These are phyloP conservation scores for Subacronicta megacephala DNA, from an alignment of 2,888 invertebrate species.

Conservation along the genomic window DNA sequence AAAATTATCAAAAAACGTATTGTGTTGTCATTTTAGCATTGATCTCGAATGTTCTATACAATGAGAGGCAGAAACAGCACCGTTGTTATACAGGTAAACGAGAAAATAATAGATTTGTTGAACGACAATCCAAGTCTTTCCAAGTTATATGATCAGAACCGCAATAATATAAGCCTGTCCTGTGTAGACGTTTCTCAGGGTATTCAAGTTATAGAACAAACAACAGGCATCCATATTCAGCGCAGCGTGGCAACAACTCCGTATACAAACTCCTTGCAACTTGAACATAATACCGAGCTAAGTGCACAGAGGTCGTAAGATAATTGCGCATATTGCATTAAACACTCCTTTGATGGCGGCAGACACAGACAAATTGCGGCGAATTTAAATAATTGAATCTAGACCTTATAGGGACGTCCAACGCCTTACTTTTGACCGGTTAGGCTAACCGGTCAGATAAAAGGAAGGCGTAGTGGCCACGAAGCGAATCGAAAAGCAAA, in stretches of 20 bases:
- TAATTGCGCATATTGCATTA: slow-evolving; percentile 49
- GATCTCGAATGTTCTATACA: neutral
- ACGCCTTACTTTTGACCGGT: slow-evolving; percentile 1
- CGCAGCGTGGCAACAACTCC: slow-evolving; percentile 29
- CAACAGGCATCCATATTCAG: slow-evolving; percentile 6
- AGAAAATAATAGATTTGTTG: neutral
- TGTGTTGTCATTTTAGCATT: neutral
- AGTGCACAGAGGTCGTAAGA: slow-evolving; percentile 51
- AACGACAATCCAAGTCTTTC: neutral
- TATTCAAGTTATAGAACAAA: slow-evolving; percentile 3
- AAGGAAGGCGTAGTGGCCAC: slow-evolving; percentile 29
- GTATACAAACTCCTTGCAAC: slow-evolving; percentile 44
- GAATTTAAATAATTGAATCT: slow-evolving; percentile 46
- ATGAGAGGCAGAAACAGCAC: neutral
- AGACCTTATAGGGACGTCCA: slow-evolving; percentile 36
- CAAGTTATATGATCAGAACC: no score
- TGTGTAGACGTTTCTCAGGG: no score
- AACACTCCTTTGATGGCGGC: slow-evolving; percentile 52
- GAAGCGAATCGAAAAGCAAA: slow-evolving; percentile 18
- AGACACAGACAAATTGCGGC: slow-evolving; percentile 34
- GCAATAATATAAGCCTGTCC: no score
- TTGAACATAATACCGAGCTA: slow-evolving; percentile 37
- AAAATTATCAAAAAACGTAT: neutral
- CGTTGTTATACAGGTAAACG: neutral
- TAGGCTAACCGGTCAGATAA: slow-evolving; percentile 35